A percentile compares a stretch with the other conserved stretches of the same genome.
Conservation (phyloP, 1,140 invertebrate species). For the Brachystomella parvula region DNA sequence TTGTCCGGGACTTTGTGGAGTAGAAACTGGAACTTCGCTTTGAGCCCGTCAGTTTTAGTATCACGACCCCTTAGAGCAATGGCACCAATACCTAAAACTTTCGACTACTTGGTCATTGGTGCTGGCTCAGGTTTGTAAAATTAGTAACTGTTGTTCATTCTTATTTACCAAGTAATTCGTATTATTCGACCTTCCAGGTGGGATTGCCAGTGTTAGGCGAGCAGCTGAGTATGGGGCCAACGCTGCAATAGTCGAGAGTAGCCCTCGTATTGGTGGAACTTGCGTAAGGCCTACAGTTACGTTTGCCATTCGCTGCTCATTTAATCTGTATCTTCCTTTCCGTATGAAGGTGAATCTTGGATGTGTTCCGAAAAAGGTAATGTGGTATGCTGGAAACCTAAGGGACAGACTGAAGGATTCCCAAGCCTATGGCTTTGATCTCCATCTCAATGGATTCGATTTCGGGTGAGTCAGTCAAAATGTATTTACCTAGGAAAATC, state of each 20-base stretch:
- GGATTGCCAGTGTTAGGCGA: not conserved
- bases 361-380: constrained; percentile 4
- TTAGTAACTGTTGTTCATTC: too few species aligned
- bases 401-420: not conserved
- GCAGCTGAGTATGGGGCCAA: not conserved
- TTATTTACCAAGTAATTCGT: not conserved
- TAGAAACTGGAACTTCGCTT: too few species aligned
- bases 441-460: not conserved
- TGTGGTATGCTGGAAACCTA: not conserved
- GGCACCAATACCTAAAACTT: not conserved
- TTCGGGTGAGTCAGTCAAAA: not conserved
- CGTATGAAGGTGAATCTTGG: not conserved
- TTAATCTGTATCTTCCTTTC: not conserved
- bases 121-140: constrained; percentile 2
- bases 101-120: constrained; percentile 7
- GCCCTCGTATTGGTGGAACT: not conserved
- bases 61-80: constrained; percentile 2
- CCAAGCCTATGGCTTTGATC: not conserved
- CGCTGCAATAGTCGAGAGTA: not conserved
- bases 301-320: not conserved
- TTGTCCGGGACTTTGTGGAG: too few species aligned
- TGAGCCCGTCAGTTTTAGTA: not conserved
- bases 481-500: not conserved
- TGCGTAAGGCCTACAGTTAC: not conserved
- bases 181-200: not conserved